phyloP scores from a whole-genome alignment of 2,888 invertebrate genomes.

The Mythimna ferrago region DNA sequence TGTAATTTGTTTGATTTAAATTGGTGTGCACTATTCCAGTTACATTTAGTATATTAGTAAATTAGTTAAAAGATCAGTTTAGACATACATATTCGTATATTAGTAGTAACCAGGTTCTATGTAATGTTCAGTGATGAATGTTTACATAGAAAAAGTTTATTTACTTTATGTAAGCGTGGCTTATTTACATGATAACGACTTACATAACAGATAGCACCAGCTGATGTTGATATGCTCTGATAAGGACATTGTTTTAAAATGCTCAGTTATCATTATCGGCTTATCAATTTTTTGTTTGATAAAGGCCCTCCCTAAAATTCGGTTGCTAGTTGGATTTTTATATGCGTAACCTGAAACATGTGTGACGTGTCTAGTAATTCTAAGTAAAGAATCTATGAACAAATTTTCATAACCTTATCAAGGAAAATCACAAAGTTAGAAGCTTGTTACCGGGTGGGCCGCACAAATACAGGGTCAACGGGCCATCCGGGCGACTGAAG shows the following conservation, averaged over 20 bases:
- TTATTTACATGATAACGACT: constrained; percentile 49
- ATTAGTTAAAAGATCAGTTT: background rate
- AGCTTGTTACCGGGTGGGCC: too few species aligned
- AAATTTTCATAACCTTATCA: too few species aligned
- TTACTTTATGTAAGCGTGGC: constrained; percentile 38
- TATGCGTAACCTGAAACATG: too few species aligned
- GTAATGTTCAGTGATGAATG: constrained; percentile 9
- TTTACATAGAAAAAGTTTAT: constrained; percentile 35
- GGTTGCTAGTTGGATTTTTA: background rate
- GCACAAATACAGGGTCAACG: too few species aligned
- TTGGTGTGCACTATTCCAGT: too few species aligned
- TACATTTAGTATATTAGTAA: background rate
- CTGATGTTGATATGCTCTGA: constrained; percentile 50
- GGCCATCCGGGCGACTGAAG: too few species aligned
- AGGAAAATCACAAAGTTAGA: too few species aligned
- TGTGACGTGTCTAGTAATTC: too few species aligned
- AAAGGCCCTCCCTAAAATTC: background rate
- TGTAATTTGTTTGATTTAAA: too few species aligned
- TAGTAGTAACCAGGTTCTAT: background rate
- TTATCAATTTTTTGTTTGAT: constrained; percentile 25
- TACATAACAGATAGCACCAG: constrained; percentile 55
- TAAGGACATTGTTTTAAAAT: constrained; percentile 25
- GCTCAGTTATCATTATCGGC: constrained; percentile 22
- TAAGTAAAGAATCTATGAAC: too few species aligned
- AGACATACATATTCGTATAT: background rate